Percentiles rank a stretch among this genome's conserved stretches.
phyloP scores from a whole-genome alignment of 2,797 vertebrate species.

The Pagetopsis macropterus region DNA sequence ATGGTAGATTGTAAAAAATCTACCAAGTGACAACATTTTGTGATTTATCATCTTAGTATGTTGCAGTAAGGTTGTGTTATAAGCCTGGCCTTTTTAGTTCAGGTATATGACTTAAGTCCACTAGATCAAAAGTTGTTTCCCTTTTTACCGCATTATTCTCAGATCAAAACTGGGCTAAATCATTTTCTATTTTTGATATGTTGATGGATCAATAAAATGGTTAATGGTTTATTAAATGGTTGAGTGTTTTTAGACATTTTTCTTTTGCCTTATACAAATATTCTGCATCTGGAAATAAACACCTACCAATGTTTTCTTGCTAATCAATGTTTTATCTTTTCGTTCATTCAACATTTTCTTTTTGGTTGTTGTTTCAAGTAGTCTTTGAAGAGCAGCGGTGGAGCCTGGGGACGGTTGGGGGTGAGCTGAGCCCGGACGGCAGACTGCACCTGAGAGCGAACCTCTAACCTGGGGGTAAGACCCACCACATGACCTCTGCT shows the following conservation, averaged over 20 bases:
- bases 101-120: background rate
- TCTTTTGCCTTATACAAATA: conserved; percentile 25
- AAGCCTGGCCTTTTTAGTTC: background rate
- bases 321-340: conserved; percentile 72
- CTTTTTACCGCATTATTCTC: background rate
- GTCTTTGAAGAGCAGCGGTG: conserved; percentile 73
- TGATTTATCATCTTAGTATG: background rate
- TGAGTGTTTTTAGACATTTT: background rate
- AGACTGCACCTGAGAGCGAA: conserved; percentile 60
- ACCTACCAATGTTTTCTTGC: conserved; percentile 35
- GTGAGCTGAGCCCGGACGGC: conserved; percentile 41
- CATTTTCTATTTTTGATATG: background rate
- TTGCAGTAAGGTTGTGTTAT: background rate
- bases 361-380: conserved; percentile 43
- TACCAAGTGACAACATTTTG: background rate
- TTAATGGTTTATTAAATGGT: no score
- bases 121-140: conserved; percentile 5
- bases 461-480: conserved; percentile 64
- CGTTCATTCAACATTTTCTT: conserved; percentile 30
- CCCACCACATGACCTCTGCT: conserved; percentile 63
- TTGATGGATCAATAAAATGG: no score
- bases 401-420: conserved; percentile 67
- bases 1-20: background rate
- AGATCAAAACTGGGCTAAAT: background rate
- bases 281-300: conserved; percentile 56